phyloP scores from a whole-genome alignment of 2,113 vertebrate species.

The Aptenodytes patagonicus region DNA sequence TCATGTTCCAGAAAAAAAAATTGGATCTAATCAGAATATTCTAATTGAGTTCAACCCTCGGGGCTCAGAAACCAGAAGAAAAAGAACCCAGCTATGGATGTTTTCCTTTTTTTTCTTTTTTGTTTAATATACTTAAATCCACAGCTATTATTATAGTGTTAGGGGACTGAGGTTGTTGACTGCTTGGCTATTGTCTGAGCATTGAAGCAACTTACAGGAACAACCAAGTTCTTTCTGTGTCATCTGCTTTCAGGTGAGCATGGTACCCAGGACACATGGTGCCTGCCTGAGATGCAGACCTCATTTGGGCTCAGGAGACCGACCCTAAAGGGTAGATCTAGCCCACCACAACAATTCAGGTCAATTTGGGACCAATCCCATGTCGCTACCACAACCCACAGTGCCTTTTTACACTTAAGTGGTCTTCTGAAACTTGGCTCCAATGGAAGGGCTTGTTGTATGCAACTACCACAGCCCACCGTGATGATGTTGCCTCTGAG shows the following conservation, averaged over 20 bases:
- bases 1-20: not conserved
- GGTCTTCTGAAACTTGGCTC: not conserved
- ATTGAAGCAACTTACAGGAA: not conserved
- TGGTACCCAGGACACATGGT: not conserved
- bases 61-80: not conserved
- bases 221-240: not conserved
- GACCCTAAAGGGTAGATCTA: too few species aligned
- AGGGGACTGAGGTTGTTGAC: not conserved
- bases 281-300: not conserved
- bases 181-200: not conserved
- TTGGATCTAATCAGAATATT: not conserved
- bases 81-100: not conserved
- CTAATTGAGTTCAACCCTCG: not conserved
- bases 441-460: not conserved
- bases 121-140: not conserved
- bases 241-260: not conserved
- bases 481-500: not conserved
- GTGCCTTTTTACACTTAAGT: not conserved
- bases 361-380: not conserved
- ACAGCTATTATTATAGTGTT: not conserved
- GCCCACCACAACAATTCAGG: not conserved
- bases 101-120: not conserved
- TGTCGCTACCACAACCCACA: not conserved
- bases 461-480: not conserved
- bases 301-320: accelerated